Base-by-base conservation (phyloP, 1,140 invertebrate genomes). In the Macrobrachium rosenbergii region DNA sequence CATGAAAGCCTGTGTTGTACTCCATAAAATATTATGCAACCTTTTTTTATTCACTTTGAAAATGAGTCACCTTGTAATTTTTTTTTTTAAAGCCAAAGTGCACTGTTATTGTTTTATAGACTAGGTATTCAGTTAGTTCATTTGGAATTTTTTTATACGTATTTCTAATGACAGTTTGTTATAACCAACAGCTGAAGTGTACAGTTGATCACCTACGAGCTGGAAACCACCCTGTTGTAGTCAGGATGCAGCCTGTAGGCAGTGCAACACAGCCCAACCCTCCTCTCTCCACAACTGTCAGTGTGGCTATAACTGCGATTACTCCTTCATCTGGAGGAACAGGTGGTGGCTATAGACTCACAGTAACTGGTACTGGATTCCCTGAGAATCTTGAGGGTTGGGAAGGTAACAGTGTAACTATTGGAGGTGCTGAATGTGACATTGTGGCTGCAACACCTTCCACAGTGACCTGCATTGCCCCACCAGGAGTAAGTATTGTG, bases 241-340 rank as follows among this genome's bases (percentile, higher is more conserved):
- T 72, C 69, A 72, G 69, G 23, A 72, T 72, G 69, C 69, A 72
- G 17, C 69, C 69, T 10, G 21, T 43, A 72, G 69, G 69, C 19
- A 28, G 16, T 43, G 69, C 69, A 8, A 14, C 7, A 23, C 69
- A 72, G 6, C 69, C 69, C 17, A 72, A 23, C 23, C 23, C 23
- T 23, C 69, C 69, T 43, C 37, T 72, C 12, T 23, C 37, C 16
- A 28, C 19, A 16, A 5, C 23, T 28, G 69, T 43, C 11, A 23
- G 23, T 8, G 12, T 72, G 23, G 37, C 69, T 43, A 6, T 72
- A 23, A 28, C 69, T n/a, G 23, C 19, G 23, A 8, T 72, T 43
- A 23, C 69, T 23, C 69, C 69, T 43, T 72, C 69, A 43, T 28
- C 11, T 8, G 69, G 69, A 14, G 69, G 23, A 14, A 43, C 37